phyloP scores from a whole-genome alignment of 2,888 invertebrate genomes.

The Melieria omissa region DNA sequence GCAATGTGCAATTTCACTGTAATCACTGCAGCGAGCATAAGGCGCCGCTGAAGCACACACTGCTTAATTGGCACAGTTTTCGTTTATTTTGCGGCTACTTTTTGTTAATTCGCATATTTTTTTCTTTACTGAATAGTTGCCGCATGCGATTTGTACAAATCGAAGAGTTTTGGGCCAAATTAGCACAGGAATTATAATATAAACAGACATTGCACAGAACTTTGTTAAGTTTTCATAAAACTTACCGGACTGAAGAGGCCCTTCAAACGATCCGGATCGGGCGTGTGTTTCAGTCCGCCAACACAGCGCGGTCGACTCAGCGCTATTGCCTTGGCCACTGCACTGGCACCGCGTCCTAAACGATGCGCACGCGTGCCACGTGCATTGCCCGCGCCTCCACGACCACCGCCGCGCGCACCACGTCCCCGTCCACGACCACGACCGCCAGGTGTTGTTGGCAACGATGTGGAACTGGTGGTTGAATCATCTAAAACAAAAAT shows the following conservation, averaged over 20 bases:
- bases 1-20: too few relatives aligned
- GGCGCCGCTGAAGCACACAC: too few relatives aligned
- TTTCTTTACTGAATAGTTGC: too few relatives aligned
- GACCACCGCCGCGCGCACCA: constrained; percentile 52
- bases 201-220: too few relatives aligned
- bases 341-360: constrained; percentile 62
- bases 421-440: constrained; percentile 53
- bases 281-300: constrained; percentile 63
- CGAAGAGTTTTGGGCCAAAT: too few relatives aligned
- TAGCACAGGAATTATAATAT: too few relatives aligned
- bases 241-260: constrained; percentile 65
- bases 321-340: constrained; percentile 59
- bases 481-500: constrained; percentile 46
- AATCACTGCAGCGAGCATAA: too few relatives aligned
- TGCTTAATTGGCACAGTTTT: too few relatives aligned
- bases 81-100: too few relatives aligned
- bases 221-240: constrained; percentile 22
- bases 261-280: constrained; percentile 62
- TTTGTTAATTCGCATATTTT: too few relatives aligned
- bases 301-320: constrained; percentile 61
- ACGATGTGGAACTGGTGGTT: constrained; percentile 40
- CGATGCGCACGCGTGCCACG: constrained; percentile 57
- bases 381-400: constrained; percentile 52
- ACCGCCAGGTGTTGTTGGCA: constrained; percentile 42
- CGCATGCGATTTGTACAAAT: too few relatives aligned